Evolutionary conservation across 2,113 vertebrate species (phyloP).

Genomic region (Poeciliopsis retropinna): DNA sequence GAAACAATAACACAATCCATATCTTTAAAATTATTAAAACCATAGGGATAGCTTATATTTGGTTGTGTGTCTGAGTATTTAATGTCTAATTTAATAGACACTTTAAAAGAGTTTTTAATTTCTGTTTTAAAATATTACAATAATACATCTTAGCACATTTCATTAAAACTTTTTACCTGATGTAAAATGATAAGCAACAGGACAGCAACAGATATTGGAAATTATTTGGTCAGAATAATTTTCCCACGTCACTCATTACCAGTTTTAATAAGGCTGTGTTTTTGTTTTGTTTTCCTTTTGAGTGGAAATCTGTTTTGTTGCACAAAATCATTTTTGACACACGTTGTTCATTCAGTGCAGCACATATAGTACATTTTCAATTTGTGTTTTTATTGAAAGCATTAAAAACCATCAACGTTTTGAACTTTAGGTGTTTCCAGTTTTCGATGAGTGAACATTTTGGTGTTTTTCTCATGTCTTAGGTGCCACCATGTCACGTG

Average conservation of each 20-base stretch:
- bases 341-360: too few species aligned
- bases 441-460: background rate
- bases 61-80: too few species aligned
- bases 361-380: too few species aligned
- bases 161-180: background rate
- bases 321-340: background rate
- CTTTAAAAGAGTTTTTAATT: too few species aligned
- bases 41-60: too few species aligned
- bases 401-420: background rate
- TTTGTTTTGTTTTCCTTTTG: background rate
- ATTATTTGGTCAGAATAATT: background rate
- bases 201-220: background rate
- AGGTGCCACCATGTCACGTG: background rate
- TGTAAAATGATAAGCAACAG: background rate
- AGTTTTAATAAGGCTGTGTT: background rate
- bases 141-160: too few species aligned
- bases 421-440: background rate
- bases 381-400: background rate
- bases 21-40: too few species aligned
- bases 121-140: too few species aligned
- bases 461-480: background rate
- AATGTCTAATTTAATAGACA: too few species aligned
- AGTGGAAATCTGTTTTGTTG: background rate
- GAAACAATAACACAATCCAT: too few species aligned
- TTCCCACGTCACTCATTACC: background rate